A percentile compares a stretch with the other conserved stretches of the same genome.
Evolutionary conservation across 2,113 vertebrate genomes (phyloP).

Genomic region (Odobenus rosmarus): DNA sequence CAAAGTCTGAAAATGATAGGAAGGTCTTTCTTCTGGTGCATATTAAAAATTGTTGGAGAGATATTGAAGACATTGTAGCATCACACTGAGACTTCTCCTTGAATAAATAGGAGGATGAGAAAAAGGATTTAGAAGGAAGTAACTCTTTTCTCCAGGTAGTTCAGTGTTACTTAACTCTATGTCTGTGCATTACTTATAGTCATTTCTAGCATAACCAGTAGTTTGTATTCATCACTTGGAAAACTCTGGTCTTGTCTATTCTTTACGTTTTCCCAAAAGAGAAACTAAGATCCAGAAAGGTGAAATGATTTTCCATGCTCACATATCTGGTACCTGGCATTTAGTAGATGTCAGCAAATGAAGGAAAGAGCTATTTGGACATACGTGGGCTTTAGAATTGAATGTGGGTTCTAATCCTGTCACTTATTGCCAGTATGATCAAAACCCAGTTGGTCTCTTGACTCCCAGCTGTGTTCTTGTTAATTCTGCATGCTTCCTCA

Average conservation of each 20-base stretch:
- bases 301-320: background rate
- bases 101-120: background rate
- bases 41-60: background rate
- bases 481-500: background rate
- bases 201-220: background rate
- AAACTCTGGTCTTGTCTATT: background rate
- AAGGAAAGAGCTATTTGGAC: background rate
- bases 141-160: background rate
- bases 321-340: background rate
- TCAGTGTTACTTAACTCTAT: background rate
- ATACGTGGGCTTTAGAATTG: background rate
- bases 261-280: background rate
- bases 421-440: background rate
- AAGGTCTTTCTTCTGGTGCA: background rate
- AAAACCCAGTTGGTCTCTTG: background rate
- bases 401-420: conserved; percentile 19
- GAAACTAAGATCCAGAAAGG: background rate
- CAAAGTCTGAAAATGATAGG: conserved; percentile 28
- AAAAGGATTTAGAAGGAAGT: background rate
- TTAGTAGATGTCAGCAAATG: background rate
- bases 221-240: background rate
- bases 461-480: background rate
- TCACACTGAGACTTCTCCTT: background rate
- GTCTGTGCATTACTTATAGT: background rate
- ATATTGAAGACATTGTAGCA: background rate